Evolutionary conservation across 2,888 invertebrate genomes (phyloP).

Genomic region (Choristoneura rosaceana): DNA sequence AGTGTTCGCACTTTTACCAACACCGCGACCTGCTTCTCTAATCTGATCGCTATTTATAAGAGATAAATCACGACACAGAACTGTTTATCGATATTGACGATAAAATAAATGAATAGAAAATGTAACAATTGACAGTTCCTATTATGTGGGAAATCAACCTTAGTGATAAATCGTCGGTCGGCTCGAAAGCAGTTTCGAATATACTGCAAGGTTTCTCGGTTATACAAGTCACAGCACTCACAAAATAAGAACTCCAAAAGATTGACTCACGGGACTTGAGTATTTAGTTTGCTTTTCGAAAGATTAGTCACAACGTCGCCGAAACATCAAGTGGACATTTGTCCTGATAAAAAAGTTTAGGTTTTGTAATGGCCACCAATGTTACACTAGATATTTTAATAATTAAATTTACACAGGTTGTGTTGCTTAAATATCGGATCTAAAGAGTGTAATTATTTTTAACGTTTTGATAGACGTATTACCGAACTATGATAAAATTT

Average conservation of each 20-base stretch:
- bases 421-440: conserved; percentile 56
- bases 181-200: conserved; percentile 71
- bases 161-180: conserved; percentile 74
- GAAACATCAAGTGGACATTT: conserved; percentile 86
- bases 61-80: conserved; percentile 44
- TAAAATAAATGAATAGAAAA: conserved; percentile 69
- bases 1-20: conserved; percentile 63
- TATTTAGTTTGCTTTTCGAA: conserved; percentile 66
- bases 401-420: conserved; percentile 57
- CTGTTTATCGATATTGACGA: conserved; percentile 52
- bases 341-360: conserved; percentile 85
- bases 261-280: conserved; percentile 67
- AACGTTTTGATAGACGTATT: conserved; percentile 73
- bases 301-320: conserved; percentile 85
- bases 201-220: conserved; percentile 59
- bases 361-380: conserved; percentile 86
- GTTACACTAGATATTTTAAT: conserved; percentile 80
- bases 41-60: conserved; percentile 49
- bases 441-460: conserved; percentile 59
- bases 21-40: conserved; percentile 58
- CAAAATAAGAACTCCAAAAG: conserved; percentile 58
- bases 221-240: conserved; percentile 61
- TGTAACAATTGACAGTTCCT: conserved; percentile 81
- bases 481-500: conserved; percentile 82
- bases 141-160: conserved; percentile 76